phyloP scores from a whole-genome alignment of 2,888 invertebrate genomes.

The Watsonalla cultraria region DNA sequence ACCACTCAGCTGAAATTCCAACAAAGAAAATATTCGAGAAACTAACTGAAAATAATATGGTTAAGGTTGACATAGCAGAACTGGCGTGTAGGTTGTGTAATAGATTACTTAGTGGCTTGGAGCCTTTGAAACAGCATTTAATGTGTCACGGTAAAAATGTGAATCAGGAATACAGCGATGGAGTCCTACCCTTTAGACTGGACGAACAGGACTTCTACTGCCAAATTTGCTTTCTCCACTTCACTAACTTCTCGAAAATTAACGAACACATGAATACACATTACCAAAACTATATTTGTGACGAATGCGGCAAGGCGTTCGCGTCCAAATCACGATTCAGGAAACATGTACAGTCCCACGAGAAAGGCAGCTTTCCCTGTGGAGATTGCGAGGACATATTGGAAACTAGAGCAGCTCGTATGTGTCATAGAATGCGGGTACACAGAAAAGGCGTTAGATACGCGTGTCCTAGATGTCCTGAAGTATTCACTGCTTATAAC shows the following conservation, averaged over 20 bases:
- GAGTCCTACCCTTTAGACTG: conserved; percentile 63
- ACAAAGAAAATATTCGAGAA: conserved; percentile 58
- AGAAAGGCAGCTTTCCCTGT: conserved; percentile 58
- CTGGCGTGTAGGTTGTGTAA: conserved; percentile 55
- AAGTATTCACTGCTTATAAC: conserved; percentile 58
- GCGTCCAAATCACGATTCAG: conserved; percentile 60
- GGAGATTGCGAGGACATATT: conserved; percentile 52
- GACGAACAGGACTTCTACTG: conserved; percentile 46
- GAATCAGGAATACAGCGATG: conserved; percentile 51
- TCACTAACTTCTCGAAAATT: conserved; percentile 50
- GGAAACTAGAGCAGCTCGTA: conserved; percentile 50
- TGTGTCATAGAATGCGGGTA: conserved; percentile 48
- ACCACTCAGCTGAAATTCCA: conserved; percentile 46
- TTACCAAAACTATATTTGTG: conserved; percentile 64
- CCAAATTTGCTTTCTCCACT: conserved; percentile 50
- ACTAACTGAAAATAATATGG: conserved; percentile 65
- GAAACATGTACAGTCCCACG: conserved; percentile 60
- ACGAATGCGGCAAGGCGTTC: conserved; percentile 64
- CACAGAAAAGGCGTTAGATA: conserved; percentile 60
- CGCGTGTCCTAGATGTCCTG: conserved; percentile 59
- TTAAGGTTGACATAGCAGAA: conserved; percentile 61
- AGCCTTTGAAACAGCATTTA: conserved; percentile 54
- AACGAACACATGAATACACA: conserved; percentile 69
- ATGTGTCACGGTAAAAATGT: conserved; percentile 40
- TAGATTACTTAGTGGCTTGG: conserved; percentile 33